Base-by-base conservation (phyloP, 2,113 vertebrate species). In the Genyomyrus donnyi region DNA sequence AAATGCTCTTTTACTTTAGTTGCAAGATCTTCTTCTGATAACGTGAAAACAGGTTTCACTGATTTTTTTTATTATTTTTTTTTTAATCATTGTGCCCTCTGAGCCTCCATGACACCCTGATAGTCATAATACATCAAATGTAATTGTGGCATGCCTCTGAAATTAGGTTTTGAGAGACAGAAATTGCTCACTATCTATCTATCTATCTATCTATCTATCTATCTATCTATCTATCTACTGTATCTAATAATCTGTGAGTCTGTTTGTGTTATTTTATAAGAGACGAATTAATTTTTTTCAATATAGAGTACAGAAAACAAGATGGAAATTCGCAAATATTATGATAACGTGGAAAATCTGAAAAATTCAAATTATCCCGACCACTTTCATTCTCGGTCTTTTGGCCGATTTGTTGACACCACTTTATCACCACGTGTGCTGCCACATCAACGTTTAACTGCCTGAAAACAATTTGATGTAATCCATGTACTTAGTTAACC, bases 401-500 rank as follows among this genome's bases (percentile, higher is more conserved):
- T n/a, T 62, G 56, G 21, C 7, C 24, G 21, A n/a, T 58, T 24
- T 58, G 19, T 24, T 58, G 53, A 10, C 53, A 8, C 24, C 56
- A 8, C 21, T n/a, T 62, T 62, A 3, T 62, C 24, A n/a, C 21
- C 21, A 58, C 7, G 7, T 9, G 21, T n/a, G 56, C 56, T 58
- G 21, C 56, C 56, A n/a, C 56, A 62, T 62, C 56, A 62, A 24
- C 56, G 1, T 62, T 62, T 62, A 62, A 62, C 56, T 62, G 24
- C 9, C 8, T 27, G 62, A 66, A 66, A 27, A 66, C 24, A 84
- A 84, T 39, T 21, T 88, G 50, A 46, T 49, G 46, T 52, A 48
- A 53, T 52, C 31, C 48, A 53, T 15, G 35, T 27, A 35, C 15
- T 39, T 46, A 92, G 91, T 91, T 93, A 85, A 92, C 93, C 94